These are phyloP conservation scores for Alca torda DNA, from an alignment of 2,797 vertebrate species.

Conservation along the genomic window DNA sequence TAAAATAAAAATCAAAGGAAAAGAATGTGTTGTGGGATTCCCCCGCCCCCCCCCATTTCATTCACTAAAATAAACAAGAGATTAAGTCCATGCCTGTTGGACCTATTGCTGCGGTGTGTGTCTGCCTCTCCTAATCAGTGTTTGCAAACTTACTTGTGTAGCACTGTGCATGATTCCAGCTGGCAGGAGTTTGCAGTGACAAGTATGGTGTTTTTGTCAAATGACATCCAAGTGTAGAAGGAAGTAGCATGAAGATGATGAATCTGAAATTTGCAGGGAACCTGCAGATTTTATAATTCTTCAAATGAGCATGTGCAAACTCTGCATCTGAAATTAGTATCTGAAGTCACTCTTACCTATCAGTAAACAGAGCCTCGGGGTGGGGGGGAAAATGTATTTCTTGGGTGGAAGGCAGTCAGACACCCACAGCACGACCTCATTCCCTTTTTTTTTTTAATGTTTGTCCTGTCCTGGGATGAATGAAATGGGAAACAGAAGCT, in stretches of 20 bases:
- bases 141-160: neutral
- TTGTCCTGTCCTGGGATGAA: neutral
- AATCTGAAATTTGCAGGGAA: neutral
- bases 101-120: neutral
- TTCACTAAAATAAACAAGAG: neutral
- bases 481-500: neutral
- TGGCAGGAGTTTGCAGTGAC: conserved; percentile 5
- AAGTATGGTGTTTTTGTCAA: conserved; percentile 4
- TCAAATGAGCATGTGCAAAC: neutral
- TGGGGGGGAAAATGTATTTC: neutral
- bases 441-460: neutral
- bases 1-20: neutral
- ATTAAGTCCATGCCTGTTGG: neutral
- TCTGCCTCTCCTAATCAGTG: neutral
- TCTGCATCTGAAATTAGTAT: neutral
- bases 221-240: neutral
- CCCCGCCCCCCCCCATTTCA: neutral
- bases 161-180: neutral
- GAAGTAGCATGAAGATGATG: neutral
- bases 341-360: neutral
- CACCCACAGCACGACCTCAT: neutral
- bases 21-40: neutral
- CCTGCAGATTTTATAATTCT: neutral
- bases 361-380: neutral
- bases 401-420: neutral